Evolutionary conservation across 2,113 vertebrate genomes (phyloP), one percentile per base, ranked within the genome.

Genomic region (Malurus cyaneus): DNA sequence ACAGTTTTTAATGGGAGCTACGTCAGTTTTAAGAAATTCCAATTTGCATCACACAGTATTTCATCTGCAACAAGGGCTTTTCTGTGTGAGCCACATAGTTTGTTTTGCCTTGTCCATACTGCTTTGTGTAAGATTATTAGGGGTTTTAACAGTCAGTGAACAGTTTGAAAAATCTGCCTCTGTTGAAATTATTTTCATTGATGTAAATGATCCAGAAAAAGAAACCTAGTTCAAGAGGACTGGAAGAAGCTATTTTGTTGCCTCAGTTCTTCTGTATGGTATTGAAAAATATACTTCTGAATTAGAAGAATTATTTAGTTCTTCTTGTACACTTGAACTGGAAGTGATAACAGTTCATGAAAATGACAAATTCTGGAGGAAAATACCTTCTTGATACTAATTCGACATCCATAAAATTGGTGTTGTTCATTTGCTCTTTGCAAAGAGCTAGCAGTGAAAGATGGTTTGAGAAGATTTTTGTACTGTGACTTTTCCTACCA

Each of bases 101-200:
- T 26, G 72, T 70, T 83, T 46, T 91, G 47, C 21, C 32, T 77
- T 70, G 72, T 85, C 66, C 34, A 25, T 29, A 54, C 13, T 66
- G 23, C 56, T 73, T 59, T 47, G 57, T 72, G 31, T 53, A 66
- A 89, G 59, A 77, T 46, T 91, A 65, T 73, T 59, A 77, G 23
- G 29, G 25, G 31, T 49, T 86, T 50, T 65, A 94, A 72, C 50
- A 82, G 71, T 5, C 18, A 86, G n/a, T 29, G 26, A 93, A 85
- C 53, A 69, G 42, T 52, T 50, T 70, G 46, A 89, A 91, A 91
- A 88, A 80, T 24, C 18, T 91, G 13, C 23, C 50, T 80, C 50
- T 61, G 34, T 47, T 88, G 47, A 88, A 91, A 89, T 86, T 73
- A 73, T 80, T 89, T 86, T 92, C 80, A 93, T 77, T 86, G 54